Base-by-base conservation (phyloP, 2,888 invertebrate species). In the Unio delphinus region DNA sequence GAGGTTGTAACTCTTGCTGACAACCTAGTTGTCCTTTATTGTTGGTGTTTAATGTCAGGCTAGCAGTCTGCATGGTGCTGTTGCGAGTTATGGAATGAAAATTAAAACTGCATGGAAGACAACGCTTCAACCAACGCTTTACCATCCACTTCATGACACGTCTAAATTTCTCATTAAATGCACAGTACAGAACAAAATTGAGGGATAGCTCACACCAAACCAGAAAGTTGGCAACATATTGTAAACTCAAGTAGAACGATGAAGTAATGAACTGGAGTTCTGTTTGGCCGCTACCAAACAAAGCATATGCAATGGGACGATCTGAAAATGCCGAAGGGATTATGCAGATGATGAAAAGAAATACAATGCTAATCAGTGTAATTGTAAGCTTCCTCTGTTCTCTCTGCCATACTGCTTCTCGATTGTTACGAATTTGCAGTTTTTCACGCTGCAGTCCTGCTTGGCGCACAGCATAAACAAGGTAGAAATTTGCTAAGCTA, bases 101-200 rank as follows among this genome's bases (percentile, higher is more conserved):
- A 45, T 66, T 73, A 55, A 70, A 68, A 54, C 72, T 70, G 28
- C 71, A 71, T 58, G 76, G 75, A 15, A 70, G 56, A 54, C 69
- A 64, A 17, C 72, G 55, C 68, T 70, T 79, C 26, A 76, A 64
- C 73, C 74, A 82, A n/a, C 81, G 74, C 20, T 67, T 68, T 20
- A 80, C 65, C 58, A 82, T 84, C 65, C 72, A 79, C 61, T 78
- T 76, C 79, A 85, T 76, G 23, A 84, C 82, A 18, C 79, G 67
- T 20, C 82, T 75, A 71, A 85, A 85, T 68, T 85, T 84, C 60
- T 77, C 76, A 77, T 86, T 89, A 67, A 88, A 87, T 61, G 87
- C 83, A 70, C 86, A 86, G 77, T 87, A 89, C 34, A 88, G 79
- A 55, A 89, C 82, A 73, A 88, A 89, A 74, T 88, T 89, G 11